Conservation (phyloP, 2,888 invertebrate species). For the Chalcosyrphus nemorum region DNA sequence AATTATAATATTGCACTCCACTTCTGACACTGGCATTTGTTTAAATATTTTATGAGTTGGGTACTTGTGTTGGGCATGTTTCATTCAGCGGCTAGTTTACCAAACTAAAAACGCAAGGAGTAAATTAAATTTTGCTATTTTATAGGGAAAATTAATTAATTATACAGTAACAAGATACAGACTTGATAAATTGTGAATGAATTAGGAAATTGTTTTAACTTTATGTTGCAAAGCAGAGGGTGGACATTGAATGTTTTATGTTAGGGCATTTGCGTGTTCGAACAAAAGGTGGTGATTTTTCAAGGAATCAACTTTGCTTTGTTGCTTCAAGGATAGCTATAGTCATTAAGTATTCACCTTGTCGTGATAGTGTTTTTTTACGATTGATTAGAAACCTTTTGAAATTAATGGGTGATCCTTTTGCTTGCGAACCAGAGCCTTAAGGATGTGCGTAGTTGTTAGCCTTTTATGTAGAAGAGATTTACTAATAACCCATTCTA, state of each 20-base stretch:
- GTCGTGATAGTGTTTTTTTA: background rate
- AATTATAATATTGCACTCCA: constrained; percentile 10
- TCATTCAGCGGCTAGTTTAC: background rate
- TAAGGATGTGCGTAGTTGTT: too few relatives aligned
- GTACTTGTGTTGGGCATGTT: background rate
- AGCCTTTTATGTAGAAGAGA: too few relatives aligned
- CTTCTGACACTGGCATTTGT: background rate
- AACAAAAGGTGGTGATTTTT: constrained; percentile 5
- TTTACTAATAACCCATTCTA: too few relatives aligned
- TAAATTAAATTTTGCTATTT: background rate
- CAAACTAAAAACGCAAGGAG: background rate
- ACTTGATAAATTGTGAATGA: background rate
- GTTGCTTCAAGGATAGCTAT: background rate
- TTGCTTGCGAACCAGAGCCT: background rate
- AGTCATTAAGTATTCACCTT: constrained; percentile 3
- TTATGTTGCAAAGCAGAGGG: background rate
- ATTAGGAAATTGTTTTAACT: background rate
- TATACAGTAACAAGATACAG: background rate
- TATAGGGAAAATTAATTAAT: constrained; percentile 9
- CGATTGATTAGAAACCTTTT: background rate
- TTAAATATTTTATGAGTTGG: background rate
- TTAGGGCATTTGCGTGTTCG: constrained; percentile 1
- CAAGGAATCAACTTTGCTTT: background rate
- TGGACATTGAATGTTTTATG: constrained; percentile 4
- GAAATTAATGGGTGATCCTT: background rate